Conservation (phyloP, 2,113 vertebrate genomes). For the Electrona antarctica region DNA sequence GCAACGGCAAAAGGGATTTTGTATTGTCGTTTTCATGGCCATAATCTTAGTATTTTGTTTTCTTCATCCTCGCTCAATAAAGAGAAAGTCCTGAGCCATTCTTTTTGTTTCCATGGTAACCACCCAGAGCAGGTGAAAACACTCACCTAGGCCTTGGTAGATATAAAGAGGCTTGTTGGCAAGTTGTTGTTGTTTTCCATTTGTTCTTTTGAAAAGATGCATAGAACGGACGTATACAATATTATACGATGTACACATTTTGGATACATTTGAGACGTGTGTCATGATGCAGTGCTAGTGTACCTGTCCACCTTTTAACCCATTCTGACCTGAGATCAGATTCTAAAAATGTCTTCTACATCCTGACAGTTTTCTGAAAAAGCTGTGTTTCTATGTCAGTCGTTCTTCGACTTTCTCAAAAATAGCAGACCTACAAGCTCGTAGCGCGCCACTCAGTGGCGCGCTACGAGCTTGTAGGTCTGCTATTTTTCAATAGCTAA, state of each 20-base stretch:
- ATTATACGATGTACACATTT: constrained; percentile 28
- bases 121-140: constrained; percentile 54
- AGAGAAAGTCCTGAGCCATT: constrained; percentile 59
- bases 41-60: constrained; percentile 15
- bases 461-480: too few relatives aligned
- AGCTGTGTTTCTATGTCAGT: too few relatives aligned
- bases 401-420: too few relatives aligned
- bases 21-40: not conserved
- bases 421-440: too few relatives aligned
- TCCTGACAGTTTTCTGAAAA: too few relatives aligned
- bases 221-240: constrained; percentile 12
- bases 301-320: constrained; percentile 27
- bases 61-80: constrained; percentile 42
- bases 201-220: constrained; percentile 16
- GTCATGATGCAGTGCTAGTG: not conserved
- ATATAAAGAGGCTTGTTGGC: constrained; percentile 29
- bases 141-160: constrained; percentile 21
- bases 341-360: too few relatives aligned
- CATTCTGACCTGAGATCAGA: too few relatives aligned
- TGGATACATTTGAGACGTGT: constrained; percentile 36
- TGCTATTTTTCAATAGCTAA: too few relatives aligned
- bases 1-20: too few relatives aligned
- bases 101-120: constrained; percentile 70
- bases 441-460: too few relatives aligned
- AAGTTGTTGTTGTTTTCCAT: too few relatives aligned